Evolutionary conservation across 2,113 vertebrate species (phyloP), one percentile per base, ranked within the genome.

Genomic region (Petromus typicus): DNA sequence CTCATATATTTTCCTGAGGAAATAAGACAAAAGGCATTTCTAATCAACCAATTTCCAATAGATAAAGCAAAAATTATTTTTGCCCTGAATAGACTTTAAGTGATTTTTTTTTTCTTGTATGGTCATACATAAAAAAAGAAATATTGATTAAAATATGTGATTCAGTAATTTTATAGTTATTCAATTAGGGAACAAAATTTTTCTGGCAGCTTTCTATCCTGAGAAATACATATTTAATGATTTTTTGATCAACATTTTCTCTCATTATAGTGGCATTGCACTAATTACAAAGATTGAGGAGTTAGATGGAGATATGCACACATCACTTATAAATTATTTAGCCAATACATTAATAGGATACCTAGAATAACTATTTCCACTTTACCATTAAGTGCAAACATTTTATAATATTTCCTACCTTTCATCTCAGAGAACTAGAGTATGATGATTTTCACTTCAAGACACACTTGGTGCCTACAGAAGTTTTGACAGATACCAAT

Each of bases 391-490:
- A 69, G 51, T 82, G 16, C 22, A 78, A 89, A 83, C 32, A 78
- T 80, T 93, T 94, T 89, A 66, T 75, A 66, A 83, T 75, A 37
- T 37, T 85, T 83, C 64, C 76, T 82, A 97, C 34, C 51, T 79
- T 84, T n/a, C 76, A 56, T 86, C 34, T 64, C 34, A 86, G 75
- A 92, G 25, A 89, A 71, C 43, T 34, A 75, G 0, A 45, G 54
- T 20, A 18, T 87, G 89, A 16, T 86, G 89, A 95, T 97, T 97
- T 34, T 91, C 89, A 66, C 16, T 96, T 96, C 43, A 75, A 95
- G 76, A 91, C 48, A 43, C 75, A 61, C 30, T 23, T 59, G 3
- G 18, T 94, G 94, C 56, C 37, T 76, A 93, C 37, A 78, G 59
- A 69, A 40, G 63, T 5, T n/a, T 48, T 54, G 83, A 79, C 90